Conservation (phyloP, 2,113 vertebrate species). For the Epinephelus cyanopodus region DNA sequence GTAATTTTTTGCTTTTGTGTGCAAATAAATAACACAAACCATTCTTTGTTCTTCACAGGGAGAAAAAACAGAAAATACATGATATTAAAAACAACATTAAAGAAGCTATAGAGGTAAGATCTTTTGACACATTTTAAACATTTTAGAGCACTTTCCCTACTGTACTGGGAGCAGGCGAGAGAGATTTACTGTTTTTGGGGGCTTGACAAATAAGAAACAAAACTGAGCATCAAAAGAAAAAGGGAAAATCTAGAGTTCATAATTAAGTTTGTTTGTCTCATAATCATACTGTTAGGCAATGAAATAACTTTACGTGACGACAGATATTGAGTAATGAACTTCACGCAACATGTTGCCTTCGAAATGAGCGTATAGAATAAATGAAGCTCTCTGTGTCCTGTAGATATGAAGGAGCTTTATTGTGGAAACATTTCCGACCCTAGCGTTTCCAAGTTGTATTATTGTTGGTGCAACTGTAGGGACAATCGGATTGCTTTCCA, state of each 20-base stretch:
- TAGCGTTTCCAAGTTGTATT: too few species aligned
- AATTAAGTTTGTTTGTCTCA: not conserved
- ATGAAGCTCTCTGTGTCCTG: not conserved
- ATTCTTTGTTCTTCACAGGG: slow-evolving; percentile 85
- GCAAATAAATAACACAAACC: not conserved
- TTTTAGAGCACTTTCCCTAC: not conserved
- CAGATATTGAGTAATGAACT: not conserved
- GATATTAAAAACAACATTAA: slow-evolving; percentile 99
- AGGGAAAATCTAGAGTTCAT: not conserved
- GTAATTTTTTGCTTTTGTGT: not conserved
- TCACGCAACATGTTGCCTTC: not conserved
- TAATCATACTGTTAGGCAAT: not conserved
- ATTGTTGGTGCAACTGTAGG: too few species aligned
- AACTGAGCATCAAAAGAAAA: not conserved
- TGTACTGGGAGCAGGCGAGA: too few species aligned
- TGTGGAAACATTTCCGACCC: too few species aligned
- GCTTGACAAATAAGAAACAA: not conserved
- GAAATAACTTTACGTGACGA: not conserved
- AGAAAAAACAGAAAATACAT: slow-evolving; percentile 98
- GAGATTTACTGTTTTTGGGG: not conserved
- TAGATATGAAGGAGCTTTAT: too few species aligned
- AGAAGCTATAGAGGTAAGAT: slow-evolving; percentile 98
- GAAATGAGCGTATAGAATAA: not conserved
- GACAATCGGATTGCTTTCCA: too few species aligned
- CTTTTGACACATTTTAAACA: slow-evolving; percentile 3